Evolutionary conservation across 2,888 invertebrate species (phyloP), one percentile per base, ranked within the genome.

Genomic region (Ischnura elegans): DNA sequence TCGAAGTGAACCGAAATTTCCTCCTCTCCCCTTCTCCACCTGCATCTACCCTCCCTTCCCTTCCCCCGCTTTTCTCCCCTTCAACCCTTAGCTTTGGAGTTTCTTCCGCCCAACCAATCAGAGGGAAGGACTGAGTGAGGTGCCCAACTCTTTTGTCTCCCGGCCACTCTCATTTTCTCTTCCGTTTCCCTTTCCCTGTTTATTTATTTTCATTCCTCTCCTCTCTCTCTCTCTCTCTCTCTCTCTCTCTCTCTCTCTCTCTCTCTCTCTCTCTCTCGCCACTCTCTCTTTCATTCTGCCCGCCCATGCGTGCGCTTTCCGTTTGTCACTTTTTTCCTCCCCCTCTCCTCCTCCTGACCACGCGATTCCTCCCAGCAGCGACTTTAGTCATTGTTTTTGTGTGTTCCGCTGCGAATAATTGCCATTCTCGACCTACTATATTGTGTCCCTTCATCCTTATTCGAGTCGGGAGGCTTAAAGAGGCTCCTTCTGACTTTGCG

Each of bases 161-260:
- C 43, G 51, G 55, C 36, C 47, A 42, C 47, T 55, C 87, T 87
- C 55, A 55, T 55, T 87, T 55, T 87, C 45, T 55, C 21, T 43
- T 43, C 42, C 90, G 61, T 66, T 45, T 10, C 5, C 66, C 36
- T 25, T 51, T 51, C 19, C 61, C 25, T 2, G 25, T 21, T 61
- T 61, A 25, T 61, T 61, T 61, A 61, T 61, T 61, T 61, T 25
- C 61, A 61, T 61, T 61, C 8, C 61, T 3, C 55, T 47, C 47
- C 47, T 47, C 47, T 10, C 47, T n/a, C n/a, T n/a, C n/a, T n/a
- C n/a, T n/a, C n/a, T 8, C 47, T 47, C 47, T 47, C 5, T 51
- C 13, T 51, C 51, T 51, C 2, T 51, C 51, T 51, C 8, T 2
- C 13, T 19, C 51, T 13, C 51, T 3, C 51, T 13, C 51, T 13